These are phyloP conservation scores for Phenacoccus solenopsis DNA, from an alignment of 1,140 invertebrate genomes.

Conservation along the genomic window DNA sequence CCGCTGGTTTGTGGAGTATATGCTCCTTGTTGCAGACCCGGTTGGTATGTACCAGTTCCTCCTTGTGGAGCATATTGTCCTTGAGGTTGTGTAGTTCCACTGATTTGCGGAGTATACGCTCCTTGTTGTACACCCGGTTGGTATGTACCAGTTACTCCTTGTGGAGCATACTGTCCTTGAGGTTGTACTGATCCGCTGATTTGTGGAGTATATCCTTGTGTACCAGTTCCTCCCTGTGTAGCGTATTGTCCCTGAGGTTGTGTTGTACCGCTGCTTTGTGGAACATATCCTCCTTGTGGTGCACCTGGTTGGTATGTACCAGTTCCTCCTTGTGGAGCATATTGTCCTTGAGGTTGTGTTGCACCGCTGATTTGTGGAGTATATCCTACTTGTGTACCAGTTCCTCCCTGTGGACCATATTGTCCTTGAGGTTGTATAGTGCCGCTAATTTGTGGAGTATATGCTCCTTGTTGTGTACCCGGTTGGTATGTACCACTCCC, in stretches of 20 bases:
- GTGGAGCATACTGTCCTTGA: background rate
- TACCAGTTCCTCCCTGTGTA: too few species aligned
- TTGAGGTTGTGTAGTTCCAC: background rate
- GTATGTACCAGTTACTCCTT: background rate
- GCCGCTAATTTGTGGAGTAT: slow-evolving; percentile 7
- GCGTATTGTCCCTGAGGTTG: background rate
- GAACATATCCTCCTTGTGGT: background rate
- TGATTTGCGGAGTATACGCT: background rate
- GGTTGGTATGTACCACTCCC: slow-evolving; percentile 21
- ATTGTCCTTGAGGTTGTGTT: background rate
- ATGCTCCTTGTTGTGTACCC: slow-evolving; percentile 20
- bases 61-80: background rate
- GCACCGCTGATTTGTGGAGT: background rate
- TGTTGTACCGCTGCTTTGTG: background rate
- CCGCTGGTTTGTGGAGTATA: background rate
- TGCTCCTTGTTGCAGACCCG: background rate
- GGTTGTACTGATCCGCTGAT: slow-evolving; percentile 18
- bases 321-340: background rate
- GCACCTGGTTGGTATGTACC: background rate
- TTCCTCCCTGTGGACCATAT: background rate
- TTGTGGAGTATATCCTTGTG: background rate
- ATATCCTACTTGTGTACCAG: background rate
- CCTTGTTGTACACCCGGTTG: too few species aligned
- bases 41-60: background rate
- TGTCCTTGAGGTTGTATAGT: too few species aligned